A percentile compares a stretch with the other conserved stretches of the same genome.
Evolutionary conservation across 2,113 vertebrate genomes (phyloP).

Genomic region (Rhynchomys soricoides): DNA sequence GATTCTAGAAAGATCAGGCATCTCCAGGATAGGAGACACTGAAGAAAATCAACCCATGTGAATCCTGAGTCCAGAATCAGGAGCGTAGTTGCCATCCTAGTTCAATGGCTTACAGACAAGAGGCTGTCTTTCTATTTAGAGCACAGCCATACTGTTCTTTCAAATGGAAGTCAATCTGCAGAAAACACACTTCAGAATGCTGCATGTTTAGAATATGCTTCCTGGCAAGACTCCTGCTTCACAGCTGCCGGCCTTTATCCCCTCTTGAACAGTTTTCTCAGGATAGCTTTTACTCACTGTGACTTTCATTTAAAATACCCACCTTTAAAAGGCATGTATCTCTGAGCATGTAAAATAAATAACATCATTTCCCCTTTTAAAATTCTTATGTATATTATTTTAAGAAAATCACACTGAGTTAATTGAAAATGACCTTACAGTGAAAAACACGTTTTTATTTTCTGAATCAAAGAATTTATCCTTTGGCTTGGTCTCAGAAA

Average conservation of each 20-base stretch:
- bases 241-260: background rate
- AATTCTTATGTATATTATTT: background rate
- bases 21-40: background rate
- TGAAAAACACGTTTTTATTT: background rate
- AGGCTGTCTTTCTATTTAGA: background rate
- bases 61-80: background rate
- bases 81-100: background rate
- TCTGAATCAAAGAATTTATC: background rate
- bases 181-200: background rate
- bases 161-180: background rate
- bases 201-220: background rate
- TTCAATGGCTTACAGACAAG: background rate
- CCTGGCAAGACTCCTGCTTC: background rate
- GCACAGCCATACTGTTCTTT: background rate
- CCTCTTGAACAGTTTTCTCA: background rate
- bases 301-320: background rate
- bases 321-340: background rate
- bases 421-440: background rate
- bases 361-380: slow-evolving; percentile 9
- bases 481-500: slow-evolving; percentile 3
- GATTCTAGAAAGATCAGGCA: background rate
- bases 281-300: background rate
- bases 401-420: background rate
- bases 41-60: background rate
- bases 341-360: background rate